These are phyloP conservation scores for Eilema sororculum DNA, from an alignment of 2,888 invertebrate species.

Conservation along the genomic window DNA sequence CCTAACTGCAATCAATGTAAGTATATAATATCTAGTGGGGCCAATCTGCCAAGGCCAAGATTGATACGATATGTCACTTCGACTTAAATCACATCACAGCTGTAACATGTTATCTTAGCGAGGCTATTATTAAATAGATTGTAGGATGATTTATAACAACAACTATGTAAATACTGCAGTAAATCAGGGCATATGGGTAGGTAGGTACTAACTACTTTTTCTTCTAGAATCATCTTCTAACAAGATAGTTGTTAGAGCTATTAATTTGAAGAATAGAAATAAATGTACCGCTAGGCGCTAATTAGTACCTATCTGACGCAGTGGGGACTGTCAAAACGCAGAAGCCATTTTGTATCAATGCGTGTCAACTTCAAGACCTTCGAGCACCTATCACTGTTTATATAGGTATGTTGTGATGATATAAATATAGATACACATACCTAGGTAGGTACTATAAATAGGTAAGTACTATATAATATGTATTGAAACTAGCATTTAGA, in stretches of 20 bases:
- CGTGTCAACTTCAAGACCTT: not conserved
- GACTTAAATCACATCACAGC: not conserved
- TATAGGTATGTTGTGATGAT: no score
- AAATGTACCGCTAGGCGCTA: no score
- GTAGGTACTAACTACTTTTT: no score
- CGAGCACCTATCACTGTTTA: no score
- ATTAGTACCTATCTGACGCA: no score
- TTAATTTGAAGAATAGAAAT: not conserved
- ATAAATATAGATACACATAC: no score
- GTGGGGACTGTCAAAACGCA: not conserved
- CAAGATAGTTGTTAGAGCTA: not conserved
- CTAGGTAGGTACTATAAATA: no score
- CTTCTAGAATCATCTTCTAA: not conserved
- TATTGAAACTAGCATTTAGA: no score
- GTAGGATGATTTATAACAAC: no score
- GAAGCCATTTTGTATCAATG: not conserved
- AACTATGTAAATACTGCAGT: not conserved
- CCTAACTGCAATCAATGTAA: not conserved
- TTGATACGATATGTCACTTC: not conserved
- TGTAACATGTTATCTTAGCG: not conserved
- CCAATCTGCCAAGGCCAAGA: not conserved
- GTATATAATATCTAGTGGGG: not conserved
- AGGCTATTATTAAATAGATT: not conserved
- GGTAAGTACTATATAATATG: no score
- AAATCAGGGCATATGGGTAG: not conserved